Base-by-base conservation (phyloP, 1,140 invertebrate species). In the Aphis gossypii region DNA sequence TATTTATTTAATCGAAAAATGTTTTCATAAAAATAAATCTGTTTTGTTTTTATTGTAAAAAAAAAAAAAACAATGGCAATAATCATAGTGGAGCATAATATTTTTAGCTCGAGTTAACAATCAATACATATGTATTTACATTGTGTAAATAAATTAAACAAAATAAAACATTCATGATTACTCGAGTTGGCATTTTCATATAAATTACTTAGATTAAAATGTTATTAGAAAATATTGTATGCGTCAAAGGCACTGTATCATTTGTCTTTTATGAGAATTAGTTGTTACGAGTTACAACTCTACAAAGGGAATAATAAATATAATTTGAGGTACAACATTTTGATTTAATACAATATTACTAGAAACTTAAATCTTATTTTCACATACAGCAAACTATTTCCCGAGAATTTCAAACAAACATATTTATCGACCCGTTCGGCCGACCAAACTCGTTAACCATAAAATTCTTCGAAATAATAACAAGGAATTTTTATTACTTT, bases 401-500 rank as follows among this genome's bases (percentile, higher is more conserved):
- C 44, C 18, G n/a, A 89, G 48, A 23, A 54, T 89, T 89, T 89
- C 87, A 54, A 89, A 89, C 46, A 89, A 89, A 89, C 21, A 89
- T 54, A 20, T 54, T 89, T 89, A 88, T 88, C 86, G 86, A 88
- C 30, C n/a, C 48, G 35, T 89, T 89, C 21, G 35, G n/a, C 86
- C 86, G 20, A 38, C 48, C 20, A 89, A 89, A 54, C 48, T 89
- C 87, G 87, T 54, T 89, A 89, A 54, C n/a, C 25, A 89, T 89
- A 38, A 89, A 54, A 89, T 89, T 51, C 48, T 38, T 54, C n/a
- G 87, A 89, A 89, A 89, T 54, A 89, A 89, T 35, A 89, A 89
- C 87, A 54, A 89, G 46, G 87, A 89, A 89, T 89, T 54, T 89
- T 51, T 89, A 89, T 89, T 89, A 54, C 86, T 88, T 88, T 89